Base-by-base conservation (phyloP, 2,113 vertebrate genomes). In the Onychostruthus taczanowskii region DNA sequence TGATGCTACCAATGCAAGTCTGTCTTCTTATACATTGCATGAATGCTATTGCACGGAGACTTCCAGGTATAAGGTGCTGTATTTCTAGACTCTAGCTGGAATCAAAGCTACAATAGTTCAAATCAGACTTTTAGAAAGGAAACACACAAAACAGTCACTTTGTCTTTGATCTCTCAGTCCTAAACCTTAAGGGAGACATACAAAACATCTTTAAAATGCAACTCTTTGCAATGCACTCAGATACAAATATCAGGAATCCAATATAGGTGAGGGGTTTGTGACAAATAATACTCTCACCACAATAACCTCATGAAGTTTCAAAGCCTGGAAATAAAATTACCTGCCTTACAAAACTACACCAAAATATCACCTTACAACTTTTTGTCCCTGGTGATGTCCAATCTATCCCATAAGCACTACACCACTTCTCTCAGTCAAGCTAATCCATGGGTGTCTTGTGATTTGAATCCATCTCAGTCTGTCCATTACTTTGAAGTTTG, bases 291-390 rank as follows among this genome's bases (percentile, higher is more conserved):
- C 73, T 27, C 23, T 90, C 41, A 83, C 33, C 3, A 3, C 37
- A 70, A 67, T 74, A 89, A 77, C 7, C 13, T 53, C n/a, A 26
- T 39, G 5, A 37, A 27, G 13, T 66, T 92, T 92, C 73, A 86
- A 33, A 69, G 33, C 28, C 28, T 74, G 35, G 37, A 86, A 69
- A 55, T 50, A 23, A 70, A 84, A 84, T 84, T 46, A 44, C 23
- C 10, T 62, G 22, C 28, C 12, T 50, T n/a, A n/a, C n/a, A n/a
- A n/a, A n/a, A n/a, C n/a, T n/a, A n/a, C n/a, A n/a, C n/a, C n/a
- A n/a, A n/a, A n/a, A n/a, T n/a, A n/a, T n/a, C n/a, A 66, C 30
- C 28, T 66, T 58, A 74, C 62, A 31, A 37, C 0, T 0, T 58
- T 86, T 92, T 84, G 7, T 56, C 50, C n/a, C 63, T 41, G 9